Evolutionary conservation across 2,888 invertebrate species (phyloP).

Genomic region (Penaeus monodon): DNA sequence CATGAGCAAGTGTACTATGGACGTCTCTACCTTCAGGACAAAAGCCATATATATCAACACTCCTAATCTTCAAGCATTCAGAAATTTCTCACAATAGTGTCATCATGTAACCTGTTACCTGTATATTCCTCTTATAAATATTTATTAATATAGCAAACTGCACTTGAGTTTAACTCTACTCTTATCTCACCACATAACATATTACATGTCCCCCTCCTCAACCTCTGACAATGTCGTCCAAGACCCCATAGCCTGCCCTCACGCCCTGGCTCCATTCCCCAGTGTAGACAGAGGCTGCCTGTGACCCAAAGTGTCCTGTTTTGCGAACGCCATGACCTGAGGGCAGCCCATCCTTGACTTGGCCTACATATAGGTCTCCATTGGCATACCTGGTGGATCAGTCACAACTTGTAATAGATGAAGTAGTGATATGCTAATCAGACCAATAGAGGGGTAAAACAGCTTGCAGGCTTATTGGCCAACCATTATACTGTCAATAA

Average conservation of each 20-base stretch:
- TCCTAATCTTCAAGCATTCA: too few relatives aligned
- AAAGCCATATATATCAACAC: too few relatives aligned
- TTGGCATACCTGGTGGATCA: slow-evolving; percentile 74
- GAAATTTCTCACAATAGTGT: too few relatives aligned
- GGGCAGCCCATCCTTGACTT: slow-evolving; percentile 85
- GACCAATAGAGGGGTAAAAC: too few relatives aligned
- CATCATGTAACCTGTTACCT: too few relatives aligned
- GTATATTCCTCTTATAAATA: too few relatives aligned
- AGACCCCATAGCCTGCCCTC: slow-evolving; percentile 88
- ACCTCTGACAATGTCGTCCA: slow-evolving; percentile 79
- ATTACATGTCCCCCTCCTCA: background rate
- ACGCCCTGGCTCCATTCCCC: slow-evolving; percentile 87
- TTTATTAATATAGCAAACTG: too few relatives aligned
- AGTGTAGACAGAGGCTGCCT: slow-evolving; percentile 85
- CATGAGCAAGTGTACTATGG: too few relatives aligned
- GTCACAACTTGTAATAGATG: background rate
- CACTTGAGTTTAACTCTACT: background rate
- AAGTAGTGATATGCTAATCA: too few relatives aligned
- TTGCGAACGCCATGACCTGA: slow-evolving; percentile 88
- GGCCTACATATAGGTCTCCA: slow-evolving; percentile 87
- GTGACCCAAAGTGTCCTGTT: slow-evolving; percentile 83
- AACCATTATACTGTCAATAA: too few relatives aligned
- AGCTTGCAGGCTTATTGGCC: too few relatives aligned
- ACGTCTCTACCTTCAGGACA: too few relatives aligned
- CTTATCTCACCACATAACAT: background rate